Base-by-base conservation (phyloP, 2,797 vertebrate species). In the Novumbra hubbsi region DNA sequence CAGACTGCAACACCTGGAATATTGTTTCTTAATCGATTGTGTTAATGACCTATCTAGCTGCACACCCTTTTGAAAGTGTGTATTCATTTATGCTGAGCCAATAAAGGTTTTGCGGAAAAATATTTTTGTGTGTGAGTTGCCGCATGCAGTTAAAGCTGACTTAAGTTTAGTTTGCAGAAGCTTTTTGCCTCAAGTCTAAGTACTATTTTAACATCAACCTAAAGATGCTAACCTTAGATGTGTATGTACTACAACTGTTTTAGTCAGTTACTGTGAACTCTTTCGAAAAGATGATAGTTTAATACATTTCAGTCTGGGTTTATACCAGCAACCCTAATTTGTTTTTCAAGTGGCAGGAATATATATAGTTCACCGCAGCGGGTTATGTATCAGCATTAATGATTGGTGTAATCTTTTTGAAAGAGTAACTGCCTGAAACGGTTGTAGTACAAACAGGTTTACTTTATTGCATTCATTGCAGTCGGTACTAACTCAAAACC, bases 61-160 rank as follows among this genome's bases (percentile, higher is more conserved):
- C 63, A 67, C 67, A 24, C 62, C 30, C 34, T 32, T 57, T 32
- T 73, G 30, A 7, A 50, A 66, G 66, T 65, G 45, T 32, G 14
- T 70, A 60, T 30, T 57, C 12, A 41, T 55, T 7, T 70, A 68
- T 65, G 60, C 64, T 45, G 34, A 71, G 50, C 16, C 28, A 76
- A 72, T 76, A 70, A 76, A 72, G 49, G 27, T n/a, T 73, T 65
- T 27, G 72, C 52, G 14, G 55, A 65, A 64, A 73, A 32, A 16
- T 5, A 5, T 32, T 64, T 64, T 64, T 64, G 63, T 64, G 28
- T 32, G 63, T 6, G 30, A 34, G 16, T 64, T 64, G 30, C 27
- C 19, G 63, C 63, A 5, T 64, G 28, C 27, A 30, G 15, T 28
- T 64, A 15, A 64, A 15, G 11, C 55, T 57, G 55, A n/a, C 1